Base-by-base conservation (phyloP, 2,797 vertebrate species). In the Thamnophis elegans region DNA sequence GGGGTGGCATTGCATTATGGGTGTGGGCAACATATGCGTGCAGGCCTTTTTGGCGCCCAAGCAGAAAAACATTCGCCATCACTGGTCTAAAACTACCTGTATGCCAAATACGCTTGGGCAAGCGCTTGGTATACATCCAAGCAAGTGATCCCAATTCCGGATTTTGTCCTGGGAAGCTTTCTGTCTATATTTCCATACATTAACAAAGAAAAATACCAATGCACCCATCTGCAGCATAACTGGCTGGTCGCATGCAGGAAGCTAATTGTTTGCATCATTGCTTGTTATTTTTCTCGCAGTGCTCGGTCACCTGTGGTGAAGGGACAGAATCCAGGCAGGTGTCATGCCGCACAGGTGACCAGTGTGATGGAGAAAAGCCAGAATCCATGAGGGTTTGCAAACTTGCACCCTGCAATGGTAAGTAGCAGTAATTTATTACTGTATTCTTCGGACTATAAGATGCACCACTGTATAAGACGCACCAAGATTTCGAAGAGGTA, bases 291-390 rank as follows among this genome's bases (percentile, higher is more conserved):
- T 97, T 51, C 73, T 65, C 58, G 0, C 86, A 99, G 99, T 99
- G 99, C 93, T 99, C 99, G 0, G 99, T 99, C 94, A 98, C 98
- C 54, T 99, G 99, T 0, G 99, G 99, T 0, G 99, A 99, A 93
- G 99, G 99, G 22, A 98, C 98, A 0, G 98, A 99, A 94, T 97
- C 97, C 89, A 98, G 99, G 54, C 96, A 98, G 96, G 98, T 99
- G 56, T 98, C 98, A 0, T 99, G 99, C 94, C 98, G 98, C 0
- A 97, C 98, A 0, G 98, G 98, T 62, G 98, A 99, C 94, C 98
- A 97, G 0, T 99, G 99, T 5, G 96, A 96, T 0, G 98, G 98
- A 0, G 99, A 99, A 0, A 99, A 98, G 95, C 99, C 99, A 0
- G 98, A 99, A 55, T 95, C 97, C 0, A 93, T 97, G 85, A 97